Evolutionary conservation across 2,113 vertebrate genomes (phyloP).

Genomic region (Boleophthalmus pectinirostris): DNA sequence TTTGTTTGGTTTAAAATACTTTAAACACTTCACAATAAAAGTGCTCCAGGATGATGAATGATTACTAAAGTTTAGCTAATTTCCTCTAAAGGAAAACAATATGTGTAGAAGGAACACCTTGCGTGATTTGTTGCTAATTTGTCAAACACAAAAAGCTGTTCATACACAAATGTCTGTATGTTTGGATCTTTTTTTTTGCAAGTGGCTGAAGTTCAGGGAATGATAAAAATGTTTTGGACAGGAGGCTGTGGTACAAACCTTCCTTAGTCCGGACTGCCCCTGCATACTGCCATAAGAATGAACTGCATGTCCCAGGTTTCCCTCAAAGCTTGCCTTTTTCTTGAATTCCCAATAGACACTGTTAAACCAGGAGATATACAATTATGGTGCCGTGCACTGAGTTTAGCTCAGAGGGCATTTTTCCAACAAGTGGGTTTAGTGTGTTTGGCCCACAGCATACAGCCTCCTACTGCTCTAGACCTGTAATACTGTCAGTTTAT

Average conservation of each 20-base stretch:
- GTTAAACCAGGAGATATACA: slow-evolving; percentile 59
- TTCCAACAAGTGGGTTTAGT: slow-evolving; percentile 60
- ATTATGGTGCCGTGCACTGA: slow-evolving; percentile 61
- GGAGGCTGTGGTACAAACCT: slow-evolving; percentile 57
- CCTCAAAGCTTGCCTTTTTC: slow-evolving; percentile 34
- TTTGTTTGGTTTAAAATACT: neutral
- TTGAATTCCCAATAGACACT: slow-evolving; percentile 40
- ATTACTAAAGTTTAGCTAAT: neutral
- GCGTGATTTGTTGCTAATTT: neutral
- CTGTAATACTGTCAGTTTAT: slow-evolving; percentile 61
- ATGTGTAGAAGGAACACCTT: neutral
- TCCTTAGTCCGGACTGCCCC: slow-evolving; percentile 20
- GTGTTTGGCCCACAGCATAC: slow-evolving; percentile 64
- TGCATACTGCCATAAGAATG: slow-evolving; percentile 1
- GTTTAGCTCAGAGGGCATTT: slow-evolving; percentile 53
- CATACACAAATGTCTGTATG: slow-evolving; percentile 10
- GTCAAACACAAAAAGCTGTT: neutral
- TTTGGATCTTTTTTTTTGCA: slow-evolving; percentile 38
- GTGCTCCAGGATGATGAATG: no score
- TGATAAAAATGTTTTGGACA: slow-evolving; percentile 46
- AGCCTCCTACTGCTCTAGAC: slow-evolving; percentile 55
- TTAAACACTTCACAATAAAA: neutral
- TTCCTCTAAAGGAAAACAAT: neutral
- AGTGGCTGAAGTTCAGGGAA: slow-evolving; percentile 46
- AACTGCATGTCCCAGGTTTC: slow-evolving; percentile 52